Base-by-base conservation (phyloP, 1,140 invertebrate genomes). In the Drosophila virilis region DNA sequence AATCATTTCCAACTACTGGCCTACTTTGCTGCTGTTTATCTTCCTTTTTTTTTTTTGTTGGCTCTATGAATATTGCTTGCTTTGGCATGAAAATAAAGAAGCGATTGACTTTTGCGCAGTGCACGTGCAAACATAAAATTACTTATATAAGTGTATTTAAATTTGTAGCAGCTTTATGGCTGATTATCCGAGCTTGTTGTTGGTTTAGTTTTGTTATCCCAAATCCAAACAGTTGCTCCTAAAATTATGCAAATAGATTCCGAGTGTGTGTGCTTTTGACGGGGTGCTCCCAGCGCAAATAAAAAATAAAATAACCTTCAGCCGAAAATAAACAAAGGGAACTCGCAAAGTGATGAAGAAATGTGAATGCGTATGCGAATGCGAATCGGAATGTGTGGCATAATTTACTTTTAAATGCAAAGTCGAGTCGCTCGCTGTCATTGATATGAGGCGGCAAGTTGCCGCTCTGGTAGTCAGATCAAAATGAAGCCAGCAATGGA, bases 331-430 rank as follows among this genome's bases (percentile, higher is more conserved):
- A 55, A 43, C 10, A 15, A 35, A 48, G 8, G 12, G 28, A 5
- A 35, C 48, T n/a, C 50, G 22, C 48, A 15, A 48, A 50, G 40
- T 28, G 22, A 43, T 83, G 67, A 70, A 62, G 58, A 45, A 62
- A 55, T 40, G 43, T 52, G 42, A 57, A 42, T 57, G 54, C 6
- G 52, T 40, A 42, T 57, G 38, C 22, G 46, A 28, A 22, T 22
- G 22, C 9, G 46, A 22, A 35, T 59, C 42, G 8, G 40, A 58
- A 58, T 43, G 28, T 45, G 37, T 58, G 42, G 67, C 58, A 88
- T 88, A 86, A 86, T 86, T 88, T 71, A 88, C 83, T 88, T 86
- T 88, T 86, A 88, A 86, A 86, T 86, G 79, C 71, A 83, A 86
- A 86, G 85, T 80, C 76, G 75, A 86, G 50, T 58, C 13, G 57